Base-by-base conservation (phyloP, 2,888 invertebrate genomes). In the Mesochorus sp. region DNA sequence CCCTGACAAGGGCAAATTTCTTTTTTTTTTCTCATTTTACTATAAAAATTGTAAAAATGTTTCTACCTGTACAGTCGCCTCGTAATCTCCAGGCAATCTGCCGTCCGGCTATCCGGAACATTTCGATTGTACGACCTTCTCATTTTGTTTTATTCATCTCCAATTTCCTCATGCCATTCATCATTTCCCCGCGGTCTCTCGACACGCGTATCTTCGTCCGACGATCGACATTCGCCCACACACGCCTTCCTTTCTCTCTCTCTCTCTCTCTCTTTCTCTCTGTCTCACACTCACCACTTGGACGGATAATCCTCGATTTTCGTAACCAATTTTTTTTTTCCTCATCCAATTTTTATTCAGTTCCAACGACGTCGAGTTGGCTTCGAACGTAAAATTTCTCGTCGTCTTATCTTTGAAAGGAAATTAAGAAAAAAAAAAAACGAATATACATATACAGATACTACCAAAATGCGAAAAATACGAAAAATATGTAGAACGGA, bases 51-150 rank as follows among this genome's bases (percentile, higher is more conserved):
- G 12, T 1, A 21, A 70, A 21, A 17, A 59, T 72, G 28, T 44
- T 66, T 3, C 17, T 71, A 93, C 93, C 92, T 93, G 91, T 93
- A 93, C 84, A 93, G 91, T 88, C 93, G 93, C 89, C 92, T 93
- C 72, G 93, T 92, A 85, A 92, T 91, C 85, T 93, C 93, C 83
- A 92, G 92, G 87, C 91, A 91, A 87, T 93, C 93, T 86, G 91
- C 91, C 84, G 92, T 91, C 86, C 92, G 92, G 83, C 90, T 91
- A 89, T 93, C 92, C 88, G 92, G 91, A 85, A 91, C 89, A 85
- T 91, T 89, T 0, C 64, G 53, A 90, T 91, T 92, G 85, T 92
- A 92, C 84, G 89, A 89, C 89, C 92, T 93, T 92, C 92, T 93
- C 93, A 93, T 92, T 82, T 85, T 90, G 92, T 86, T 92, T 91